Evolutionary conservation across 2,888 invertebrate genomes (phyloP).

Genomic region (Sepioteuthis lessoniana): DNA sequence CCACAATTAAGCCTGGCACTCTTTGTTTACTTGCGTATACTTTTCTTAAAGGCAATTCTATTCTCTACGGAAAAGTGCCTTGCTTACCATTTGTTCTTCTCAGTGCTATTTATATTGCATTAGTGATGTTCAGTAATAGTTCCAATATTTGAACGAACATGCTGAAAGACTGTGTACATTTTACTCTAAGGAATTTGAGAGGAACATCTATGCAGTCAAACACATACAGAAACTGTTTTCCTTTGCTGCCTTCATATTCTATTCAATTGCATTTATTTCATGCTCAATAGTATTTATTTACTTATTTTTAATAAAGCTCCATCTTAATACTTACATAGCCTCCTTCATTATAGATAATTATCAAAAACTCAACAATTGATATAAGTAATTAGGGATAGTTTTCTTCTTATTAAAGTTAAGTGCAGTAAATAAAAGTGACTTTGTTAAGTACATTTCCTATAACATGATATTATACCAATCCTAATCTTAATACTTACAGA

Average conservation of each 20-base stretch:
- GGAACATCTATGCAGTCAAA: neutral
- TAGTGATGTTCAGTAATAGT: neutral
- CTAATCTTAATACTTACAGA: no score
- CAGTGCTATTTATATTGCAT: neutral
- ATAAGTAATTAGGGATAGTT: no score
- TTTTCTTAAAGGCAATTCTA: neutral
- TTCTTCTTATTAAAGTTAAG: no score
- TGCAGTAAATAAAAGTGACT: no score
- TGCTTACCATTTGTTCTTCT: neutral
- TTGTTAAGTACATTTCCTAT: no score
- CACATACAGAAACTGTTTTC: neutral
- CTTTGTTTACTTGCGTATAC: neutral
- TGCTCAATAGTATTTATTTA: no score
- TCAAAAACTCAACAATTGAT: no score
- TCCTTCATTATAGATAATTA: no score
- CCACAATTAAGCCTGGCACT: neutral
- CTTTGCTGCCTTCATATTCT: neutral
- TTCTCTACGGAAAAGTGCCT: neutral
- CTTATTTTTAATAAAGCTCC: no score
- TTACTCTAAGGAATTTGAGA: neutral
- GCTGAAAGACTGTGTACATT: neutral
- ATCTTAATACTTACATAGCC: no score
- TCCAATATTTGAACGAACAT: neutral
- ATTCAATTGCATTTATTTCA: no score
- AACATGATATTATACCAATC: no score